phyloP scores from a whole-genome alignment of 2,797 vertebrate species.

The Echiichthys vipera region DNA sequence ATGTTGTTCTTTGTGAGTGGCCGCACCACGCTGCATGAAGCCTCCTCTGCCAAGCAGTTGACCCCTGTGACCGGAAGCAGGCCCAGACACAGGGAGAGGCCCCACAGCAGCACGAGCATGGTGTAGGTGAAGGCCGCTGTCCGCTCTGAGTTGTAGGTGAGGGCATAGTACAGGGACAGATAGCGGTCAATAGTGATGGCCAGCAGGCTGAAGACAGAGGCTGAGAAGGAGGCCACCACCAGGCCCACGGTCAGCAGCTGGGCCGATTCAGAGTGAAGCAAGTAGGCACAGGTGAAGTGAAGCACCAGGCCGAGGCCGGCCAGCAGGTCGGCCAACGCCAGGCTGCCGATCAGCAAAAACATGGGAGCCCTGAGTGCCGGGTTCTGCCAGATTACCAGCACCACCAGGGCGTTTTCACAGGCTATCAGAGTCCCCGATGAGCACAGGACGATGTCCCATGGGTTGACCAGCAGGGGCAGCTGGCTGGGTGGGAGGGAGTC shows the following conservation, averaged over 20 bases:
- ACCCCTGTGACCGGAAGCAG: constrained; percentile 95
- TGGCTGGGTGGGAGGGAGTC: constrained; percentile 84
- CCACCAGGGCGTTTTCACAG: constrained; percentile 97
- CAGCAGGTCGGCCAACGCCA: constrained; percentile 97
- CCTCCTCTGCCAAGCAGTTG: constrained; percentile 96
- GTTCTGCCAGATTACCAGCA: constrained; percentile 99
- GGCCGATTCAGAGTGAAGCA: constrained; percentile 94
- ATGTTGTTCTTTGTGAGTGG: constrained; percentile 98
- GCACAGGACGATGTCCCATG: constrained; percentile 98
- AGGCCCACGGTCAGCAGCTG: constrained; percentile 95
- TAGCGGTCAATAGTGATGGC: constrained; percentile 99
- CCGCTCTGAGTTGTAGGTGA: constrained; percentile 98
- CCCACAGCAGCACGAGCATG: constrained; percentile 97
- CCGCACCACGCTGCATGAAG: constrained; percentile 95
- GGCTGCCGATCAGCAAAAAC: constrained; percentile 98
- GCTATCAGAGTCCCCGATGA: constrained; percentile 97
- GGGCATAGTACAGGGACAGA: constrained; percentile 97
- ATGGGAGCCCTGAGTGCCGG: constrained; percentile 95
- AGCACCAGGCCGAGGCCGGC: constrained; percentile 95
- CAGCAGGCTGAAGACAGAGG: constrained; percentile 97
- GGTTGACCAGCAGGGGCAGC: constrained; percentile 91
- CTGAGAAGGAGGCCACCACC: constrained; percentile 98
- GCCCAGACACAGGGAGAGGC: constrained; percentile 92
- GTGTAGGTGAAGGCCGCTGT: constrained; percentile 97
- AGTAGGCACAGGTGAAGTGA: constrained; percentile 96